These are phyloP conservation scores for Aspidiotus rigidus DNA, from an alignment of 2,888 invertebrate genomes.

Conservation along the genomic window DNA sequence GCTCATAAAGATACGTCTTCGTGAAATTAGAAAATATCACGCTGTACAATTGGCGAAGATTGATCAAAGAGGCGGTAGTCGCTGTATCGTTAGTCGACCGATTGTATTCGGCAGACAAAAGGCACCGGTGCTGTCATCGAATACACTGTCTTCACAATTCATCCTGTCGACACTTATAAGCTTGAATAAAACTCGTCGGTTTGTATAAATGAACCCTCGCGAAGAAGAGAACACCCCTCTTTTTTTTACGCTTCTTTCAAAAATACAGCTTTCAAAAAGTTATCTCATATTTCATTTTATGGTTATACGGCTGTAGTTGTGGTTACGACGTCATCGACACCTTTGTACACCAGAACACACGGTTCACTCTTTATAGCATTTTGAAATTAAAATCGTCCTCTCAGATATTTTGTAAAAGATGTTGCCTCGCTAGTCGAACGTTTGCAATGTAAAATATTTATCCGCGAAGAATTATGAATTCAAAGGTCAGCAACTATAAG, in stretches of 20 bases:
- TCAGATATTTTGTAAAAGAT: too few relatives aligned
- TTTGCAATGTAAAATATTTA: too few relatives aligned
- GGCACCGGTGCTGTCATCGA: not conserved
- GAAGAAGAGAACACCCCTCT: not conserved
- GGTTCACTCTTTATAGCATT: too few relatives aligned
- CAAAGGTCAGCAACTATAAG: too few relatives aligned
- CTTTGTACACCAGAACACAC: too few relatives aligned
- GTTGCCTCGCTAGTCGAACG: too few relatives aligned
- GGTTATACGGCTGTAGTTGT: too few relatives aligned
- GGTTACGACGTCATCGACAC: too few relatives aligned
- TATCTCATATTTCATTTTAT: slow-evolving; percentile 28
- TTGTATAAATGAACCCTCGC: slow-evolving; percentile 5
- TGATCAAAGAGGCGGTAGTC: slow-evolving; percentile 8
- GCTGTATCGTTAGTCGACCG: slow-evolving; percentile 10
- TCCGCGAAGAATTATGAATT: too few relatives aligned
- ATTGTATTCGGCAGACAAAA: slow-evolving; percentile 1
- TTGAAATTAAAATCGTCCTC: too few relatives aligned
- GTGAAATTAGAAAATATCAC: not conserved
- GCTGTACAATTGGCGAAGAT: slow-evolving; percentile 10
- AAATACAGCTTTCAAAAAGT: slow-evolving; percentile 26
- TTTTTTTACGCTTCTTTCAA: slow-evolving; percentile 1
- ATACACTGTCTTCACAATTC: not conserved
- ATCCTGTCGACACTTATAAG: slow-evolving; percentile 2
- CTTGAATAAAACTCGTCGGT: not conserved
- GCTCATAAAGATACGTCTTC: not conserved